A percentile compares a stretch with the other conserved stretches of the same genome.
phyloP scores from a whole-genome alignment of 2,113 vertebrate species.

The Ariopsis seemanni region DNA sequence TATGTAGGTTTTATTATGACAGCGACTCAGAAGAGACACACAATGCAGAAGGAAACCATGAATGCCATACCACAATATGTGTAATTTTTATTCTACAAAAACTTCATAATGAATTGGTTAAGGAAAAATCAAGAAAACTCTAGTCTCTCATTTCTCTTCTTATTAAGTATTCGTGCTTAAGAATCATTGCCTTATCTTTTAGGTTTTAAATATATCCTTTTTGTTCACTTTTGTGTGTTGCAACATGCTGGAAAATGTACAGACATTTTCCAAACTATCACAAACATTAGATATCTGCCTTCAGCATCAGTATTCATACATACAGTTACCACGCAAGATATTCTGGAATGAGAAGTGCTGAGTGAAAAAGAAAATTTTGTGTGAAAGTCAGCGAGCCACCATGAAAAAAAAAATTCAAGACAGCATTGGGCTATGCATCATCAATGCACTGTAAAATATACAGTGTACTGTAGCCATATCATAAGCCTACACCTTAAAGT shows the following conservation, averaged over 20 bases:
- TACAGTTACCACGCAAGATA: not conserved
- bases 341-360: not conserved
- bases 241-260: not conserved
- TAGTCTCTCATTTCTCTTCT: not conserved
- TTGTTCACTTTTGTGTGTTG: not conserved
- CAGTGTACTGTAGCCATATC: constrained; percentile 6
- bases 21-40: constrained; percentile 23
- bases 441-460: constrained; percentile 22
- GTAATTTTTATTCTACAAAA: not conserved
- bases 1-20: constrained; percentile 65
- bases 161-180: not conserved
- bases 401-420: constrained; percentile 13
- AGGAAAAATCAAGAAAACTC: not conserved
- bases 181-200: not conserved
- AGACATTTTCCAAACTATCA: not conserved
- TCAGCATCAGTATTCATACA: not conserved
- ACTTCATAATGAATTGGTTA: not conserved
- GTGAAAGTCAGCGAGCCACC: not conserved
- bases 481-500: constrained; percentile 9
- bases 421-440: constrained; percentile 32
- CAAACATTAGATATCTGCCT: not conserved
- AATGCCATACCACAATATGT: constrained; percentile 14
- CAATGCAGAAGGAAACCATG: constrained; percentile 26
- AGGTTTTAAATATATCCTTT: not conserved
- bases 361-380: constrained; percentile 21